Conservation (phyloP, 2,888 invertebrate species). For the Panopea generosa region DNA sequence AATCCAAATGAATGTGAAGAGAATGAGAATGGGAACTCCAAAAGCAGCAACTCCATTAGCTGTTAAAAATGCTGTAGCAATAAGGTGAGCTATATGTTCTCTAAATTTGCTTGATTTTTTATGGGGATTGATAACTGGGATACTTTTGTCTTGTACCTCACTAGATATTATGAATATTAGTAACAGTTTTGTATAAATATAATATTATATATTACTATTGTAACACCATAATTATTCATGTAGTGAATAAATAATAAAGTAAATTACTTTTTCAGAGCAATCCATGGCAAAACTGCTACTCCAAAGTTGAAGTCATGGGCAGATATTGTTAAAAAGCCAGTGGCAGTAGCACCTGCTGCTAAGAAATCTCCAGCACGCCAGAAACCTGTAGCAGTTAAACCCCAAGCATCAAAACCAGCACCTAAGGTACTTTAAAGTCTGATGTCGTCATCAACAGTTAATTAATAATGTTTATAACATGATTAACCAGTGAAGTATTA, state of each 20-base stretch:
- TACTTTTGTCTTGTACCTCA: no score
- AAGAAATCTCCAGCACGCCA: conserved; percentile 52
- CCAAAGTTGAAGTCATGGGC: conserved; percentile 77
- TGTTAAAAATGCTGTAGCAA: conserved; percentile 72
- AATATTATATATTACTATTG: no score
- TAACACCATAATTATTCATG: no score
- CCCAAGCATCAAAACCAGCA: conserved; percentile 35
- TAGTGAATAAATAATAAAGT: no score
- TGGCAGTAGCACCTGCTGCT: conserved; percentile 43
- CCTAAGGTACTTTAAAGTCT: conserved; percentile 32
- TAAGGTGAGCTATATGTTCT: conserved; percentile 48
- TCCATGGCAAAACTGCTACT: conserved; percentile 79
- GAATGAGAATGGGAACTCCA: conserved; percentile 63
- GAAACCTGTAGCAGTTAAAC: conserved; percentile 16
- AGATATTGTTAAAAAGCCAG: conserved; percentile 76
- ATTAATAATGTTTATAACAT: no score
- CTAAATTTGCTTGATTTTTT: background rate
- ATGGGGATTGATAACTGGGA: no score
- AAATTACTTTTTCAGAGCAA: conserved; percentile 77
- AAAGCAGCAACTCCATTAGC: conserved; percentile 55
- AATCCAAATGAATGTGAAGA: conserved; percentile 36
- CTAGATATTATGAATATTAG: no score
- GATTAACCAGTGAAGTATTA: no score
- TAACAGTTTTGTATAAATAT: no score
- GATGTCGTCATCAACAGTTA: no score